Evolutionary conservation across 53 echinoderm and acorn worm species (phyloP).

Genomic region (Holothuria leucospilota): DNA sequence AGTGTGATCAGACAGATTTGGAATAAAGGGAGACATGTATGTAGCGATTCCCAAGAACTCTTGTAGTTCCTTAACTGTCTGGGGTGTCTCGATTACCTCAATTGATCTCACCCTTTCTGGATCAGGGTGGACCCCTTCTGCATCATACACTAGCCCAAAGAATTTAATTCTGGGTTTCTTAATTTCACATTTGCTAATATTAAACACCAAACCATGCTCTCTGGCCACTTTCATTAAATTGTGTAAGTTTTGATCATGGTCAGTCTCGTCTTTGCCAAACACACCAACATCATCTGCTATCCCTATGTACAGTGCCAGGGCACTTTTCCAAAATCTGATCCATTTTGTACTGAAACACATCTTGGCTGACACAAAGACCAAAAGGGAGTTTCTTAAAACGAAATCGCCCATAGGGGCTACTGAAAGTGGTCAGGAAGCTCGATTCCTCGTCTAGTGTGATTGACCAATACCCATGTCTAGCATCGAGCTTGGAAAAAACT

Average conservation of each 20-base stretch:
- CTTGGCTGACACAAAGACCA: slow-evolving; percentile 66
- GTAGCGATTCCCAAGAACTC: slow-evolving; percentile 73
- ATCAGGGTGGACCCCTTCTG: slow-evolving; percentile 61
- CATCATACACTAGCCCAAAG: slow-evolving; percentile 64
- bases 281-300: no score
- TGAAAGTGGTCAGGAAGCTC: no score
- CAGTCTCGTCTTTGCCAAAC: slow-evolving; percentile 32
- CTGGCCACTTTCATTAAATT: slow-evolving; percentile 45
- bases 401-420: slow-evolving; percentile 70
- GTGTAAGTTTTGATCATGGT: slow-evolving; percentile 54
- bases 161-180: slow-evolving; percentile 48
- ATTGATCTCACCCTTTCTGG: slow-evolving; percentile 58
- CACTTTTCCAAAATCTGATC: slow-evolving; percentile 71
- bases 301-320: slow-evolving; percentile 55
- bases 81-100: slow-evolving; percentile 53
- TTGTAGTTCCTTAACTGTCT: no score
- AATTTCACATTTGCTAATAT: slow-evolving; percentile 54
- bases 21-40: slow-evolving; percentile 74
- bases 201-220: no score
- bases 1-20: no score
- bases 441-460: slow-evolving; percentile 58
- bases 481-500: slow-evolving; percentile 71
- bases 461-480: slow-evolving; percentile 73
- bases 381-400: slow-evolving; percentile 66
- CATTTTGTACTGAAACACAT: slow-evolving; percentile 63